These are phyloP conservation scores for Oreortyx pictus DNA, from an alignment of 2,797 vertebrate genomes.

Conservation along the genomic window DNA sequence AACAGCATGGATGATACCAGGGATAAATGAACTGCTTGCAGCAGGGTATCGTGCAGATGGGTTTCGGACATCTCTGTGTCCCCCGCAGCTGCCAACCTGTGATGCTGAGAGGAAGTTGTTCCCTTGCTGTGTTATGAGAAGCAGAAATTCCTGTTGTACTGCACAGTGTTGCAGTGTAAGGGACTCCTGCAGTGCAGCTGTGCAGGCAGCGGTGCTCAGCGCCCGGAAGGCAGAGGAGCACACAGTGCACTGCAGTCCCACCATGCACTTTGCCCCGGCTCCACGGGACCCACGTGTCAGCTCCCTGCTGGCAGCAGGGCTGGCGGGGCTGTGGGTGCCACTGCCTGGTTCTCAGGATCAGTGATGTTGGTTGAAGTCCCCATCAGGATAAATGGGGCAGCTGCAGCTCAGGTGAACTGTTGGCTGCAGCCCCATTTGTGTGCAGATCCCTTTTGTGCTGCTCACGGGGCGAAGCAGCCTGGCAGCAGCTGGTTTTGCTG, in stretches of 20 bases:
- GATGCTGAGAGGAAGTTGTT: background rate
- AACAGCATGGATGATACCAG: too few relatives aligned
- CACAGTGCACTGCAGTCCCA: background rate
- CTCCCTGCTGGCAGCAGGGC: background rate
- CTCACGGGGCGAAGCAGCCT: background rate
- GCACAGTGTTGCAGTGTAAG: background rate
- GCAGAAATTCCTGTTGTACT: background rate
- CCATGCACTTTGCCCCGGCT: background rate
- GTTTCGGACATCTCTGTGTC: background rate
- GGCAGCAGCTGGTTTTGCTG: background rate
- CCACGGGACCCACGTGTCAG: fast-evolving
- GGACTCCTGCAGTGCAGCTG: fast-evolving
- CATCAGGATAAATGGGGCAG: background rate
- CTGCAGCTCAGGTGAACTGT: background rate
- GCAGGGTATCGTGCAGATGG: fast-evolving
- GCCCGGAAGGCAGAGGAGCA: background rate
- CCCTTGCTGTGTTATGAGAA: background rate
- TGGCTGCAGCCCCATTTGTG: background rate
- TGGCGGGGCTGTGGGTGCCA: background rate
- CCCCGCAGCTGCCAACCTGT: background rate
- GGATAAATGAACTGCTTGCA: background rate
- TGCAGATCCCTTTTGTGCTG: background rate
- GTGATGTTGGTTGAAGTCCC: background rate
- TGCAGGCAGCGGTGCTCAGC: background rate
- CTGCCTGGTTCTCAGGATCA: fast-evolving